A percentile compares a stretch with the other conserved stretches of the same genome.
phyloP scores from a whole-genome alignment of 1,140 invertebrate species.

The Listronotus bonariensis region DNA sequence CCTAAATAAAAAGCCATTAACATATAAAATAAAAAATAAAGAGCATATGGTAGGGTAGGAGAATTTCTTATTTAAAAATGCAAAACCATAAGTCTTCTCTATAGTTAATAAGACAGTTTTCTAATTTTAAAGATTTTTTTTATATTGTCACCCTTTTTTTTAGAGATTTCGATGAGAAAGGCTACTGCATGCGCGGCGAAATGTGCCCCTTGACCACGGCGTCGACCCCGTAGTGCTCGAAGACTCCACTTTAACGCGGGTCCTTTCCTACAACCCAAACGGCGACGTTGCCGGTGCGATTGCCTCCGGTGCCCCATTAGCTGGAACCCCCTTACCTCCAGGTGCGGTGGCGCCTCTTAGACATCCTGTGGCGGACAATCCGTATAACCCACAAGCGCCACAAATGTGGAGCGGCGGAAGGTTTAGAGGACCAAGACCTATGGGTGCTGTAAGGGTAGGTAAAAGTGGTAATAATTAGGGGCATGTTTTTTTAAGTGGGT shows the following conservation, averaged over 20 bases:
- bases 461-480: too few species aligned
- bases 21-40: too few species aligned
- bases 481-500: too few species aligned
- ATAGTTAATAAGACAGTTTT: too few species aligned
- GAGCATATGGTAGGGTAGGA: too few species aligned
- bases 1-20: too few species aligned
- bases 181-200: constrained; percentile 94
- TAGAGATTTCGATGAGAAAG: constrained; percentile 68
- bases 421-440: constrained; percentile 51
- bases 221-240: constrained; percentile 92
- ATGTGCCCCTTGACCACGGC: constrained; percentile 96
- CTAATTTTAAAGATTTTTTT: too few species aligned
- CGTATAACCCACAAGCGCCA: constrained; percentile 85
- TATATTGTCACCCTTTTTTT: not conserved
- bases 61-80: too few species aligned
- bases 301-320: constrained; percentile 14
- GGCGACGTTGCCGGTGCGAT: constrained; percentile 47
- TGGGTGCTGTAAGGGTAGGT: constrained; percentile 42
- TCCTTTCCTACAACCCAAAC: constrained; percentile 63
- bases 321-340: constrained; percentile 45
- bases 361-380: constrained; percentile 56
- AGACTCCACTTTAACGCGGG: constrained; percentile 68
- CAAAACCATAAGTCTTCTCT: too few species aligned
- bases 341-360: constrained; percentile 40
- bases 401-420: constrained; percentile 66